Conservation (phyloP, 2,888 invertebrate genomes). For the Eupithecia centaureata region DNA sequence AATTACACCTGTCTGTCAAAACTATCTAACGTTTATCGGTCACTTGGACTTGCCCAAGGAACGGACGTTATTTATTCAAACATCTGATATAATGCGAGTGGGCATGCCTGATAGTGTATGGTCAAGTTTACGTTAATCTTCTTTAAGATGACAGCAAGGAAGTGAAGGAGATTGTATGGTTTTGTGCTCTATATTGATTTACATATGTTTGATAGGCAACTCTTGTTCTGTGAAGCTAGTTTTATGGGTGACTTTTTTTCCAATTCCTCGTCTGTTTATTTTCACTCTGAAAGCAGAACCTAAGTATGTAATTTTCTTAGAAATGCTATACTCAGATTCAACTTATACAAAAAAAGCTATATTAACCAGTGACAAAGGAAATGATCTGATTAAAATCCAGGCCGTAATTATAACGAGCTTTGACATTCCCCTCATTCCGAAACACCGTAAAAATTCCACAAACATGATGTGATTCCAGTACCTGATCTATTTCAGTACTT, state of each 20-base stretch:
- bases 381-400: constrained; percentile 22
- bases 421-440: constrained; percentile 26
- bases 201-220: not conserved
- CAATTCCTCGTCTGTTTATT: too few species aligned
- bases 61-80: constrained; percentile 41
- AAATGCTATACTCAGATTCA: not conserved
- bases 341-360: not conserved
- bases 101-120: constrained; percentile 35
- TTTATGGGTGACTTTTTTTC: not conserved
- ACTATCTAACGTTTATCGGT: constrained; percentile 70
- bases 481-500: constrained; percentile 31
- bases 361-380: constrained; percentile 20
- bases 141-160: constrained; percentile 13
- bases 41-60: constrained; percentile 57
- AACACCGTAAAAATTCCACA: constrained; percentile 32
- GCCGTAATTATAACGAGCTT: constrained; percentile 22
- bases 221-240: not conserved
- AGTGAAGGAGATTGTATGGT: not conserved
- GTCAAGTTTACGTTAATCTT: constrained; percentile 41
- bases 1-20: constrained; percentile 80
- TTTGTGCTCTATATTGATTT: not conserved
- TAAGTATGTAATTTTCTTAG: not conserved
- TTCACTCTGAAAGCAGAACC: not conserved
- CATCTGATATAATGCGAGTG: constrained; percentile 44
- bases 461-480: constrained; percentile 27